These are phyloP conservation scores for Xestoiulus laeticollis DNA, from an alignment of 2,888 invertebrate genomes.

Conservation along the genomic window DNA sequence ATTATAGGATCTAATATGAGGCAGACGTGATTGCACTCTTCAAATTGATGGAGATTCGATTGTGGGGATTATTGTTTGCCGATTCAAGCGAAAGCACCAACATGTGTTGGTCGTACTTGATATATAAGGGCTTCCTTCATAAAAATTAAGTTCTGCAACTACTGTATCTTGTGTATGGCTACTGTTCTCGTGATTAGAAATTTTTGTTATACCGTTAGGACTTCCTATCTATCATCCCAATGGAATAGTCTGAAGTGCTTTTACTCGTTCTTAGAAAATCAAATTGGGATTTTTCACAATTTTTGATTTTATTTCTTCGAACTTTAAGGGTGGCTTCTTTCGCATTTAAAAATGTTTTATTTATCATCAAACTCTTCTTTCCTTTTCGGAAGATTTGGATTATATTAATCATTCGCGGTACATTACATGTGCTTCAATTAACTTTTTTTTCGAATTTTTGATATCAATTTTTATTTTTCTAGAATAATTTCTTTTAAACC, in stretches of 20 bases:
- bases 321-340: too few species aligned
- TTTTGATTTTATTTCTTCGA: not conserved
- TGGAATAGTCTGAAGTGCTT: not conserved
- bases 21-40: constrained; percentile 37
- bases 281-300: not conserved
- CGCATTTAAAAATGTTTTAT: too few species aligned
- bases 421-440: too few species aligned
- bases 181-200: not conserved
- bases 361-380: too few species aligned
- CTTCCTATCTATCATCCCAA: not conserved
- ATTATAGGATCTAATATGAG: not conserved
- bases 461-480: too few species aligned
- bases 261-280: not conserved
- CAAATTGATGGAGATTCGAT: constrained; percentile 17
- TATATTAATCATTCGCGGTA: too few species aligned
- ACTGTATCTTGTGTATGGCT: not conserved
- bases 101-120: too few species aligned
- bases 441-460: too few species aligned
- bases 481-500: too few species aligned
- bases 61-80: constrained; percentile 13
- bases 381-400: too few species aligned
- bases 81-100: not conserved
- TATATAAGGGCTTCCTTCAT: not conserved
- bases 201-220: not conserved
- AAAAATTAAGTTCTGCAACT: not conserved